Evolutionary conservation across 1,140 invertebrate genomes (phyloP).

Genomic region (Lordiphosa clarofinis): DNA sequence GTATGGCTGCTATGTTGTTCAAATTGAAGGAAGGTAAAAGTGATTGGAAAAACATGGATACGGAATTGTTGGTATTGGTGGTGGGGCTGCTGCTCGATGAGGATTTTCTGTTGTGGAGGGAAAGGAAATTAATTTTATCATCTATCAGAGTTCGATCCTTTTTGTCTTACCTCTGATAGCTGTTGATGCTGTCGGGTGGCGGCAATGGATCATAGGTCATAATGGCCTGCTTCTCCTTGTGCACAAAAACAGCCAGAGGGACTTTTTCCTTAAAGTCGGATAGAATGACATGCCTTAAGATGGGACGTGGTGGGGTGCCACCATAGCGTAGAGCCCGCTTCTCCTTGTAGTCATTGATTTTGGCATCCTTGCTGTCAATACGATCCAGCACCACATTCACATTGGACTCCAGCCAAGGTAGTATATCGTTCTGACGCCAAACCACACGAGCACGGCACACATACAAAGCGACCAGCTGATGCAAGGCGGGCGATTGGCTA

Average conservation of each 20-base stretch:
- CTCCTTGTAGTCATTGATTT: conserved; percentile 83
- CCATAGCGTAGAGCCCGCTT: conserved; percentile 81
- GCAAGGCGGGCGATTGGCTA: conserved; percentile 85
- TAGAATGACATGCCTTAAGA: conserved; percentile 89
- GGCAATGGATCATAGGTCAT: conserved; percentile 91
- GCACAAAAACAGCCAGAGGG: conserved; percentile 67
- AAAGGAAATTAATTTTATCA: background rate
- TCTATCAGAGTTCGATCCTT: background rate
- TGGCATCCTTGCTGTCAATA: conserved; percentile 85
- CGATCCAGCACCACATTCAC: conserved; percentile 84
- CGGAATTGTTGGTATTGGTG: conserved; percentile 70
- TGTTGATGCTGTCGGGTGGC: conserved; percentile 87
- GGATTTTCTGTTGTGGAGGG: conserved; percentile 70
- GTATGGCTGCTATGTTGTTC: conserved; percentile 43
- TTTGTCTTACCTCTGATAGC: conserved; percentile 82
- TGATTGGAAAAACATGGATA: conserved; percentile 85
- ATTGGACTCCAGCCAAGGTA: conserved; percentile 90
- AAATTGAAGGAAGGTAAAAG: conserved; percentile 84
- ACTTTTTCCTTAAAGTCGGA: conserved; percentile 88
- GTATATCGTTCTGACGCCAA: conserved; percentile 89
- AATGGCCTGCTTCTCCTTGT: conserved; percentile 82
- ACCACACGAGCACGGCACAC: conserved; percentile 86
- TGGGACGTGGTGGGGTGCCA: conserved; percentile 84
- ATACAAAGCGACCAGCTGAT: conserved; percentile 87
- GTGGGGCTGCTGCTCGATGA: conserved; percentile 80